A percentile compares a stretch with the other conserved stretches of the same genome.
Evolutionary conservation across 2,888 invertebrate genomes (phyloP).

Genomic region (Rhogogaster chlorosoma): DNA sequence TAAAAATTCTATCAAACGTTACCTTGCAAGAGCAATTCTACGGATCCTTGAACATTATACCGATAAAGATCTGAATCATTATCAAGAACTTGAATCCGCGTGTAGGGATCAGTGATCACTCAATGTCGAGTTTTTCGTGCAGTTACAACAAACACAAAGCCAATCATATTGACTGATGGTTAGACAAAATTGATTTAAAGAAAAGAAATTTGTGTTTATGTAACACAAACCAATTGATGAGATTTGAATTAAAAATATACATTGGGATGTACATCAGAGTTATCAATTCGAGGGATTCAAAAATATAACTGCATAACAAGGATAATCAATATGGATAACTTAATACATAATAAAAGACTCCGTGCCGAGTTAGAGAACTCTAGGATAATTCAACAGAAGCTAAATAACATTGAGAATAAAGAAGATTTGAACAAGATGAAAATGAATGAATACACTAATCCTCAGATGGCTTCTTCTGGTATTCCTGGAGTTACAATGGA

Average conservation of each 20-base stretch:
- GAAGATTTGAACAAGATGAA: constrained; percentile 65
- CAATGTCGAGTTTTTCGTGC: neutral
- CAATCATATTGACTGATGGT: neutral
- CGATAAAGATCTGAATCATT: constrained; percentile 5
- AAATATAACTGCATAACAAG: neutral
- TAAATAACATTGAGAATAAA: constrained; percentile 66
- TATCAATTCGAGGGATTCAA: neutral
- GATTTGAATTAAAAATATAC: constrained; percentile 1
- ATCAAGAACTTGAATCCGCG: neutral
- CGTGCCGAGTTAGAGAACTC: neutral
- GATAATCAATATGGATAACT: constrained; percentile 50
- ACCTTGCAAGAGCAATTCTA: neutral
- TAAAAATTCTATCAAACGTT: neutral
- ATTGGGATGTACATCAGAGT: neutral
- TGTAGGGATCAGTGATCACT: neutral
- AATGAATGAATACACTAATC: constrained; percentile 69
- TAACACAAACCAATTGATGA: neutral
- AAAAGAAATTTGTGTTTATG: neutral
- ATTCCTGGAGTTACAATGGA: constrained; percentile 95
- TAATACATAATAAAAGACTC: constrained; percentile 4
- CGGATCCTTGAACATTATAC: constrained; percentile 4
- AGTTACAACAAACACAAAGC: neutral
- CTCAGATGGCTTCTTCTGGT: constrained; percentile 94
- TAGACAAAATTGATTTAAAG: neutral
- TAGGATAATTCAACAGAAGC: constrained; percentile 58